A percentile compares a stretch with the other conserved stretches of the same genome.
These are phyloP conservation scores for Xylocampa areola DNA, from an alignment of 2,888 invertebrate genomes.

Conservation along the genomic window DNA sequence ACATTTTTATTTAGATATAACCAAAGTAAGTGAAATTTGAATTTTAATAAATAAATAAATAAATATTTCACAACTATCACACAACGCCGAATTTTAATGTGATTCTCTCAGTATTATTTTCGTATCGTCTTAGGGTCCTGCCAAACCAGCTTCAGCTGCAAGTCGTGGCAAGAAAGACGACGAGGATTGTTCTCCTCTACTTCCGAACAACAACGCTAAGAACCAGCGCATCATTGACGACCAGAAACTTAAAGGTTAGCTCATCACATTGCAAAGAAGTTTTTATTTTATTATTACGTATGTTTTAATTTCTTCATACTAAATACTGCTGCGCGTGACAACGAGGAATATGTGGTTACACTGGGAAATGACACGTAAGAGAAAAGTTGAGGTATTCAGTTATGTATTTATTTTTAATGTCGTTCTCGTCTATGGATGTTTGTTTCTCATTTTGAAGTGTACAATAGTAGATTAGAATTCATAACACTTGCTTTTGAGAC, in stretches of 20 bases:
- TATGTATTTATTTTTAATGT: background rate
- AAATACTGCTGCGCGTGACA: constrained; percentile 32
- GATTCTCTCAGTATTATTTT: too few species aligned
- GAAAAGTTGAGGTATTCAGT: constrained; percentile 23
- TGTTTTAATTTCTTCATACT: constrained; percentile 40
- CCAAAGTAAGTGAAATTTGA: too few species aligned
- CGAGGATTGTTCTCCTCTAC: constrained; percentile 93
- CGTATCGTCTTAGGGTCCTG: constrained; percentile 68
- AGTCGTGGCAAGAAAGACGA: constrained; percentile 94
- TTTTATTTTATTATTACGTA: constrained; percentile 9
- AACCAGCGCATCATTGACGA: constrained; percentile 98
- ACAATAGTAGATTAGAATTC: constrained; percentile 3
- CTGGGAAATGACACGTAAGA: constrained; percentile 5
- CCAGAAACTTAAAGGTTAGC: constrained; percentile 94
- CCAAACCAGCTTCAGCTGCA: constrained; percentile 80
- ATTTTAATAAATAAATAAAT: too few species aligned
- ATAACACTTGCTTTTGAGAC: background rate
- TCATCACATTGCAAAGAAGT: background rate
- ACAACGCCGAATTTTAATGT: too few species aligned
- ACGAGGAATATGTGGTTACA: constrained; percentile 9
- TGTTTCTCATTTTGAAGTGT: background rate
- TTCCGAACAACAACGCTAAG: constrained; percentile 96
- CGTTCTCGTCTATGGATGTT: constrained; percentile 1
- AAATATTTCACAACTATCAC: too few species aligned
- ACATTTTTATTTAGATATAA: too few species aligned